Conservation (phyloP, 2,797 vertebrate genomes). For the Nasua narica region DNA sequence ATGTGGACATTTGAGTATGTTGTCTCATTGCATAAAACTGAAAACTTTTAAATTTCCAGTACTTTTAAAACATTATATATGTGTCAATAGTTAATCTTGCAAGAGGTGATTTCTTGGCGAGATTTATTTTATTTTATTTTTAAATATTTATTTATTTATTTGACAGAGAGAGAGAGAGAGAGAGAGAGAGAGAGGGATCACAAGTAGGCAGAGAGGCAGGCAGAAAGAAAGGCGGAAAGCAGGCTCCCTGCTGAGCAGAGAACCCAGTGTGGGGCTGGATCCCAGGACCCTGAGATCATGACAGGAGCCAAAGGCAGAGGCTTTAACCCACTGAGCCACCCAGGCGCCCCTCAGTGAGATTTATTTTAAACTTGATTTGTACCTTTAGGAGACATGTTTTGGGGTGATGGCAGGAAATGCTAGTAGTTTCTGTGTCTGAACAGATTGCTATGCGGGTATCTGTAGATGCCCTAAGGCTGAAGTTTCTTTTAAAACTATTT, state of each 20-base stretch:
- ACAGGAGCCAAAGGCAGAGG: too few species aligned
- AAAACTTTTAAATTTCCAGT: background rate
- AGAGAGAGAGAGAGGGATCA: too few species aligned
- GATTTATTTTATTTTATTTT: background rate
- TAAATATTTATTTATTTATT: too few species aligned
- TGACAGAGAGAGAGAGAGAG: too few species aligned
- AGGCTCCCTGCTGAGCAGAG: too few species aligned
- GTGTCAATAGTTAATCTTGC: background rate
- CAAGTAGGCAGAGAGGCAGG: too few species aligned
- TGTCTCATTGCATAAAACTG: background rate
- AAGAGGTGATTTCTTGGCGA: background rate
- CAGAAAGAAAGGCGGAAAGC: too few species aligned
- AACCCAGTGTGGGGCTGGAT: too few species aligned
- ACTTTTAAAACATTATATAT: background rate
- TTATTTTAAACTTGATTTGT: background rate
- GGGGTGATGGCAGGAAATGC: background rate
- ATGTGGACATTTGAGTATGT: background rate
- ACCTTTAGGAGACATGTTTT: background rate
- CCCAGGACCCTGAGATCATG: too few species aligned
- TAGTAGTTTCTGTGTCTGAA: background rate
- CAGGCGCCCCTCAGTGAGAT: background rate
- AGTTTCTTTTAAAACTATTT: slow-evolving; percentile 55
- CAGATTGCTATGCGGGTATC: slow-evolving; percentile 13
- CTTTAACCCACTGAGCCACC: too few species aligned
- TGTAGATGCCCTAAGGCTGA: slow-evolving; percentile 29